Evolutionary conservation across 2,888 invertebrate species (phyloP).

Genomic region (Acanthoscelides obtectus): DNA sequence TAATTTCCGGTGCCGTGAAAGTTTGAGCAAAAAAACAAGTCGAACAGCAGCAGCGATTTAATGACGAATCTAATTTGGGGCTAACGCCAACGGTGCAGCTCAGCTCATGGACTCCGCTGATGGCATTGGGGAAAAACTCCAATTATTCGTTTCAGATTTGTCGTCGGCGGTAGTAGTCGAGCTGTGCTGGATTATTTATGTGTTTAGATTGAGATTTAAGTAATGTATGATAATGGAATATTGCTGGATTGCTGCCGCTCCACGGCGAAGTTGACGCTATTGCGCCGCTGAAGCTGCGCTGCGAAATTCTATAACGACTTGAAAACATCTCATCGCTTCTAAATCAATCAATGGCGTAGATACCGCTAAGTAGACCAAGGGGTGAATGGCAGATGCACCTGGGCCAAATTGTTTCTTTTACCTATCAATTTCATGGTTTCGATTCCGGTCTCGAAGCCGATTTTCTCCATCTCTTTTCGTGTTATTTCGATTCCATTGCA

Average conservation of each 20-base stretch:
- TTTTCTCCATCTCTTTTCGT: no score
- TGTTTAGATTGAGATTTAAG: conserved; percentile 43
- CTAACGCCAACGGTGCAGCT: conserved; percentile 5
- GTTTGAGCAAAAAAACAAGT: conserved; percentile 3
- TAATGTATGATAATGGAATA: conserved; percentile 44
- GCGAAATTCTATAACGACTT: conserved; percentile 34
- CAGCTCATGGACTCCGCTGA: not conserved
- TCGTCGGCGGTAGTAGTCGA: conserved; percentile 24
- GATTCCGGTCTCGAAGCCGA: no score
- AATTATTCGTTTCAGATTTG: conserved; percentile 38
- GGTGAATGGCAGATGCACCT: no score
- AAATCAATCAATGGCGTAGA: conserved; percentile 1
- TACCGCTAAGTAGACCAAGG: not conserved
- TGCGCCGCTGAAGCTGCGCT: conserved; percentile 14
- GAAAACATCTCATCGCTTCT: conserved; percentile 33
- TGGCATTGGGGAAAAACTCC: conserved; percentile 30
- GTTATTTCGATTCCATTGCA: no score
- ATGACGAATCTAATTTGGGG: conserved; percentile 24
- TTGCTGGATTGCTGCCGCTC: conserved; percentile 28
- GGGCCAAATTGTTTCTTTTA: no score
- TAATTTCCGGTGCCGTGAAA: not conserved
- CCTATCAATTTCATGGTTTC: no score
- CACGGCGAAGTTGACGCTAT: not conserved
- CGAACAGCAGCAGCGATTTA: conserved; percentile 15
- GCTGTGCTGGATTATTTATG: conserved; percentile 38